A percentile compares a stretch with the other conserved stretches of the same genome.
Evolutionary conservation across 2,888 invertebrate species (phyloP).

Genomic region (Drepana falcataria): DNA sequence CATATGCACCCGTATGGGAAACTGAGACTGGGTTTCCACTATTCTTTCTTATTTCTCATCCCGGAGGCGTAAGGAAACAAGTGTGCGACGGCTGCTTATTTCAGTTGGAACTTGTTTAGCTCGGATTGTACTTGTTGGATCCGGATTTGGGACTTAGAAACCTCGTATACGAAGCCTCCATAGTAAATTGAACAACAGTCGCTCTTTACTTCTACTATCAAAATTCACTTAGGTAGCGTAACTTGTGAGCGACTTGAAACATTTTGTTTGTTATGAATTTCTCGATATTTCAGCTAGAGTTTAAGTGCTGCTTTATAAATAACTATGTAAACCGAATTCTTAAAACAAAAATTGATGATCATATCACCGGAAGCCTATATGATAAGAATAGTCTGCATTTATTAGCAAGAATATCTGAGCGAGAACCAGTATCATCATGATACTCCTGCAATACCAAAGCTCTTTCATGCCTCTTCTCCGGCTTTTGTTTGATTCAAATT

Average conservation of each 20-base stretch:
- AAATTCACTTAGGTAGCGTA: slow-evolving; percentile 12
- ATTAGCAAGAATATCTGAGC: too few species aligned
- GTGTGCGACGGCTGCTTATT: slow-evolving; percentile 63
- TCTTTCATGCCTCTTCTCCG: too few species aligned
- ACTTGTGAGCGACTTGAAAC: slow-evolving; percentile 14
- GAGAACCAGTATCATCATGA: too few species aligned
- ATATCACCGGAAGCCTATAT: too few species aligned
- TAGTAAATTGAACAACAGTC: slow-evolving; percentile 35
- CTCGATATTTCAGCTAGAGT: not conserved
- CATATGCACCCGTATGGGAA: slow-evolving; percentile 53
- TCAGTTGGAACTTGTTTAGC: slow-evolving; percentile 65
- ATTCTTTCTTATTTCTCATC: slow-evolving; percentile 50
- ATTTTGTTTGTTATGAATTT: slow-evolving; percentile 1
- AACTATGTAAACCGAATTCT: too few species aligned
- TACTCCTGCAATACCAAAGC: too few species aligned
- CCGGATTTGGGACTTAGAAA: slow-evolving; percentile 53
- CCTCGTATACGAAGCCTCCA: slow-evolving; percentile 32
- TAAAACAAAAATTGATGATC: too few species aligned
- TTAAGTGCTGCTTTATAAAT: too few species aligned
- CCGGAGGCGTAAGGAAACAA: slow-evolving; percentile 58
- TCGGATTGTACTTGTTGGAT: slow-evolving; percentile 57
- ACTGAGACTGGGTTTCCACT: slow-evolving; percentile 38
- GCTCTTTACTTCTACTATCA: slow-evolving; percentile 26
- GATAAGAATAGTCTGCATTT: too few species aligned
- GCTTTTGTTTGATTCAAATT: too few species aligned